Base-by-base conservation (phyloP, 2,113 vertebrate species). In the Neodon shergylaensis region DNA sequence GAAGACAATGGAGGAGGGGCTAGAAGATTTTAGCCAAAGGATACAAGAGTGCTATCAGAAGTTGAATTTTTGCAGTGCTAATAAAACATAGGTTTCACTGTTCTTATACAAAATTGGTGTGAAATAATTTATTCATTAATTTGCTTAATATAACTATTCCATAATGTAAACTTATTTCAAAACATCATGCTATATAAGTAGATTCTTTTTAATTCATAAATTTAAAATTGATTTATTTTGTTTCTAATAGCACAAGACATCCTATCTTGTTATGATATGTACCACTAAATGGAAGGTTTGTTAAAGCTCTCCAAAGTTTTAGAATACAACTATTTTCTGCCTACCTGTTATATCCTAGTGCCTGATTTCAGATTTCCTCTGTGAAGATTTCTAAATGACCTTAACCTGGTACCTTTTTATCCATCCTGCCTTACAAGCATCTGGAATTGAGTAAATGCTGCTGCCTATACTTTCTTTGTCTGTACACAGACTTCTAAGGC, bases 371-470 rank as follows among this genome's bases (percentile, higher is more conserved):
- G 47, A 12, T 9, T 86, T 49, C 88, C 10, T 96, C 21, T 61
- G 33, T 90, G 39, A 95, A 88, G 54, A 88, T 47, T 92, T 94
- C 63, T 92, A 66, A 88, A 72, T 66, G 93, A 63, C 24, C n/a
- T 90, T 76, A 17, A 66, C 49, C 36, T 94, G 24, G 19, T 83
- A 13, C 73, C 11, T 89, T 91, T 83, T 96, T 33, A 89, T 83
- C 12, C 26, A 36, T 68, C 3, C 26, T 79, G 79, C 3, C 6
- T 44, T 92, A 31, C 16, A 61, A 77, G 7, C n/a, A 84, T 85
- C 33, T 58, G 74, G 33, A 7, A 70, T 42, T 90, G 47, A 87
- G 63, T 66, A 79, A 81, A 81, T 72, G 54, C 7, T 49, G 36
- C 7, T 49, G 42, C 14, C 19, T 72, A 6, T 72, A 13, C 79